Evolutionary conservation across 2,888 invertebrate species (phyloP), one percentile per base, ranked within the genome.

Genomic region (Oscheius onirici): DNA sequence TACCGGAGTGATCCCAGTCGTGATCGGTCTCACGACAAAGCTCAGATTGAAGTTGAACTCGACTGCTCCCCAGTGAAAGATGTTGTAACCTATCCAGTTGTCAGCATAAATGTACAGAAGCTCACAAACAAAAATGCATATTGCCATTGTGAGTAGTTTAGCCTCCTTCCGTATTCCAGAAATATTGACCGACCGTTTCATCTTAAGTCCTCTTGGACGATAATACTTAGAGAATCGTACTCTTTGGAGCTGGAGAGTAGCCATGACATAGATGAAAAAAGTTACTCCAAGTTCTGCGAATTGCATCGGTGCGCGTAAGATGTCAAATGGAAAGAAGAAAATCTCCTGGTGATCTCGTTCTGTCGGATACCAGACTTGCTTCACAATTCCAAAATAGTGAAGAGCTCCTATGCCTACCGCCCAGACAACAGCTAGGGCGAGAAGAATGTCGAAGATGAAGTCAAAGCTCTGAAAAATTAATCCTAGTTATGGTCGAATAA

Each of bases 1-100:
- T 34, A 66, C 66, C 22, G 66, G 66, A 20, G 66, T 66, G 11
- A 66, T 54, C 51, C 66, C 66, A 1, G 66, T 66, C 13, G 52
- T 34, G 5, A 66, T 26, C 43, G 66, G 66, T 13, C 66, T n/a
- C 6, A 43, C 52, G 11, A 52, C 22, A 52, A 51, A 66, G 22
- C 51, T 54, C 22, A 66, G 34, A 41, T 66, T 66, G 1, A 51
- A 51, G 41, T 66, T 66, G 54, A 66, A 66, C 20, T 54, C 54
- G 11, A n/a, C 40, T 1, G 52, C 26, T 24, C 66, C 66, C 17
- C 24, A 24, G 11, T 34, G 20, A 15, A 66, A 54, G 8, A 40
- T 17, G n/a, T 66, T 54, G 24, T 46, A 13, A 13, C 66, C 66
- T 8, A 66, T 40, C 66, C 66, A 66, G 34, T 41, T 41, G 10